These are phyloP conservation scores for Parauchenoglanis ngamensis DNA, from an alignment of 2,797 vertebrate genomes.

Conservation along the genomic window DNA sequence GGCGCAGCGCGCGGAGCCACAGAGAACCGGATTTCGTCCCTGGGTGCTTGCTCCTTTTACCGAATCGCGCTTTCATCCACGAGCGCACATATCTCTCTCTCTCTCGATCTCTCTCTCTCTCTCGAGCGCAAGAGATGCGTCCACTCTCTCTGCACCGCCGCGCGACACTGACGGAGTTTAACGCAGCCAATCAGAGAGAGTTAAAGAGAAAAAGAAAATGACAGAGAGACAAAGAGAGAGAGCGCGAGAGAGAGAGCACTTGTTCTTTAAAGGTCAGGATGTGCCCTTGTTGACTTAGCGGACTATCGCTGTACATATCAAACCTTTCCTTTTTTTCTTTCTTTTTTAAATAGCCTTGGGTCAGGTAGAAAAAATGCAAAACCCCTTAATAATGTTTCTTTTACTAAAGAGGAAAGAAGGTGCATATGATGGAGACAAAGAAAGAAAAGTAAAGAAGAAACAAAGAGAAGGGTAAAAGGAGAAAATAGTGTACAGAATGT, in stretches of 20 bases:
- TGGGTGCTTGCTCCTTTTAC: neutral
- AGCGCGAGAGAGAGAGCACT: constrained; percentile 6
- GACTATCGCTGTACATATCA: neutral
- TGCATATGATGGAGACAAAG: neutral
- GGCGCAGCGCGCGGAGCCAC: neutral
- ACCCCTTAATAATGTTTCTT: neutral
- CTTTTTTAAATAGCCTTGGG: neutral
- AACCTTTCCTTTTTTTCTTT: neutral
- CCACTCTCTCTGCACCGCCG: neutral
- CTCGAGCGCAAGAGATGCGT: neutral
- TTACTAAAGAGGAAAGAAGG: neutral
- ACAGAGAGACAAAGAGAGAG: constrained; percentile 17
- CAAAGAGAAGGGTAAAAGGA: neutral
- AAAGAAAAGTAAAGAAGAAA: neutral
- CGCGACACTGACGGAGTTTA: constrained; percentile 35
- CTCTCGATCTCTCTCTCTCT: neutral
- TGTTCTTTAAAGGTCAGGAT: constrained; percentile 22
- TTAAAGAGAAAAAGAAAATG: constrained; percentile 10
- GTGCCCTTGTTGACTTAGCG: neutral
- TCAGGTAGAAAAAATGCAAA: neutral
- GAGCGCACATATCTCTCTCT: constrained; percentile 14
- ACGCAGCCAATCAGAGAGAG: constrained; percentile 48
- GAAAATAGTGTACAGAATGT: neutral
- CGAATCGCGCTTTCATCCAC: constrained; percentile 9
- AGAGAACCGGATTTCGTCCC: neutral